phyloP scores from a whole-genome alignment of 2,113 vertebrate genomes.

The Zosterops hypoxanthus region DNA sequence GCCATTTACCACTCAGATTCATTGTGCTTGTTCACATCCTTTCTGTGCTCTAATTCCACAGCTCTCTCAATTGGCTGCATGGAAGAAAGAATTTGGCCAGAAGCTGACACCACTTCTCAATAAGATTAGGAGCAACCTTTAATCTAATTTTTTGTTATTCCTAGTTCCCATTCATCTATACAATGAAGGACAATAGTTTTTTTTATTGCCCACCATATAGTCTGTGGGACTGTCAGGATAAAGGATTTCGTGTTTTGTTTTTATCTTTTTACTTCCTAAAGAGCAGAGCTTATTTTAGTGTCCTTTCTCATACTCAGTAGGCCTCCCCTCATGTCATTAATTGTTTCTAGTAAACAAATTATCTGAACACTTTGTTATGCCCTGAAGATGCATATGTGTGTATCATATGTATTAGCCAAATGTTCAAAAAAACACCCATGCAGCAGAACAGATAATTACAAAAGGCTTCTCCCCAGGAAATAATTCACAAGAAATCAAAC shows the following conservation, averaged over 20 bases:
- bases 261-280: neutral
- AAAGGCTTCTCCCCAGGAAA: neutral
- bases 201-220: neutral
- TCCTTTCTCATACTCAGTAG: neutral
- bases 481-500: neutral
- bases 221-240: neutral
- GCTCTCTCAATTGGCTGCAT: neutral
- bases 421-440: neutral
- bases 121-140: neutral
- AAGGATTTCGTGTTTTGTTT: neutral
- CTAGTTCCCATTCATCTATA: neutral
- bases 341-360: conserved; percentile 8
- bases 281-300: neutral
- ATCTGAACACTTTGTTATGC: conserved; percentile 21
- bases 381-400: neutral
- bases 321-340: neutral
- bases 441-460: neutral
- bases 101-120: neutral
- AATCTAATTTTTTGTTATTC: neutral
- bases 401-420: neutral
- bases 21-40: neutral
- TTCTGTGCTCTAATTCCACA: neutral
- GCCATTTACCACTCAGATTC: neutral
- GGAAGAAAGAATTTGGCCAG: neutral
- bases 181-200: neutral